Evolutionary conservation across 2,888 invertebrate species (phyloP), one percentile per base, ranked within the genome.

Genomic region (Cactoblastis cactorum): DNA sequence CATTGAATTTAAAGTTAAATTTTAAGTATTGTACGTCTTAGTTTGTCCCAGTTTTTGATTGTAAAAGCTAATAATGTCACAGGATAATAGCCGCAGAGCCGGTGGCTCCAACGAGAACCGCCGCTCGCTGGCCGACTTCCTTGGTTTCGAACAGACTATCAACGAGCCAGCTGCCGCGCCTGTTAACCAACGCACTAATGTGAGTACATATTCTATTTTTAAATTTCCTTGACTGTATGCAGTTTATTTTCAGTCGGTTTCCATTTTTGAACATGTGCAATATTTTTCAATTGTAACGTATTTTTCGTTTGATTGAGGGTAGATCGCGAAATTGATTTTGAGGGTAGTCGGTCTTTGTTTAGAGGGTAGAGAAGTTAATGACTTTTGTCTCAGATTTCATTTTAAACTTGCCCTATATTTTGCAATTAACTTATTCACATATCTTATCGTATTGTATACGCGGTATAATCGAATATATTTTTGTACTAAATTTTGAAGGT

Each of bases 11-110:
- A 22, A 4, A 22, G 6, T 22, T 6, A 4, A 4, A 4, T 22
- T 22, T 22, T 22, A 22, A 22, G 22, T 22, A 22, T 22, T 22
- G 3, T 22, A n/a, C n/a, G n/a, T 22, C 22, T 22, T 4, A 22
- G 22, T 4, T 22, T 22, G 22, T 22, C 22, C n/a, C n/a, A n/a
- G n/a, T n/a, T n/a, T n/a, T n/a, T n/a, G n/a, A n/a, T n/a, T n/a
- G n/a, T n/a, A n/a, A 34, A 34, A 34, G 3, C 3, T n/a, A 1
- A 34, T 14, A 6, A 19, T 38, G 8, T 37, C 14, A 0, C 53
- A 87, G 87, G 83, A 81, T 39, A 75, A 71, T 14, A 61, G 65
- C 61, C 77, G 83, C 51, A 75, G 73, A 43, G 72, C 77, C 69
- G 81, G 79, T 53, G 74, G 82, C 53, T 70, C 82, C 1, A 67